Base-by-base conservation (phyloP, 1,140 invertebrate species). In the Drosophila sproati region DNA sequence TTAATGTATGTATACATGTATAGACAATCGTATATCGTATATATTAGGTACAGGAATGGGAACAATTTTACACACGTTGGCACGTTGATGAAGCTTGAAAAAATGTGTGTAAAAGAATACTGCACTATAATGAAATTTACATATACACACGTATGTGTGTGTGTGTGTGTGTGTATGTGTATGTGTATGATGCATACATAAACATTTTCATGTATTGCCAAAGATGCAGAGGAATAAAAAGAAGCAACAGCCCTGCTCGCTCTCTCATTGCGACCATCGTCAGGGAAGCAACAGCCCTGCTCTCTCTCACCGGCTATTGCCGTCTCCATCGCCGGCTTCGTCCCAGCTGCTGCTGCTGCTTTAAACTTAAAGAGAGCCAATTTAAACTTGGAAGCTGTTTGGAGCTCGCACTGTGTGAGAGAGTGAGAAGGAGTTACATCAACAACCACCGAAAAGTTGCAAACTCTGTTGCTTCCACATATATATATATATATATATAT, bases 171-270 rank as follows among this genome's bases (percentile, higher is more conserved):
- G 20, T 55, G 37, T 52, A 20, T 20, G 37, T 45, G 41, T 50
- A 12, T 60, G 10, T 50, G 43, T 32, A 20, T 20, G 20, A 52
- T 50, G 4, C 55, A 59, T 45, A 12, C 41, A 39, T 45, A 37
- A 55, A 29, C 35, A 54, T 56, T 35, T 50, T 29, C 34, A 50
- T 56, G 57, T 47, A 48, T 43, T 12, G 10, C 29, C 47, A 54
- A 48, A 69, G 62, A 62, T 63, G 54, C 55, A 64, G 55, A 67
- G 45, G 67, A 70, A 47, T 32, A 52, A 62, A 69, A 80, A 81
- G 82, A 66, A 81, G 82, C 82, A 86, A 86, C 82, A 86, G 82
- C 78, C 82, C 82, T 68, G 41, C 59, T 39, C 59, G 35, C 71
- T 78, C 60, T 73, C 20, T 20, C 20, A 20, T 20, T 20, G 67